Evolutionary conservation across 1,140 invertebrate genomes (phyloP).

Genomic region (Heterodera schachtii): DNA sequence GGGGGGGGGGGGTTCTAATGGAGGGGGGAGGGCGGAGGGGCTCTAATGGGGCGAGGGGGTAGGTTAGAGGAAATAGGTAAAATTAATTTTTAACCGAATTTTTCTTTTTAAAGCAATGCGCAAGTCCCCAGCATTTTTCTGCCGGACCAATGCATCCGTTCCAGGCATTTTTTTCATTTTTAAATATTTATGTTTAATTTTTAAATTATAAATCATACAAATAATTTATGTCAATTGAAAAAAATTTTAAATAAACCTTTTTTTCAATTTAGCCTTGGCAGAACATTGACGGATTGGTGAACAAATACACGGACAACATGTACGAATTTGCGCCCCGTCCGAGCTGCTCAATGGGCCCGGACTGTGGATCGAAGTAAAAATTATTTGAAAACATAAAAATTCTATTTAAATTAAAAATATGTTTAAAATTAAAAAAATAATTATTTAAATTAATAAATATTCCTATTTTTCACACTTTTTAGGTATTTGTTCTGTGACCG

Average conservation of each 20-base stretch:
- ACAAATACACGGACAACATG: slow-evolving; percentile 65
- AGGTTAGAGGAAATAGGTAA: too few relatives aligned
- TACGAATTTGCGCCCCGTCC: slow-evolving; percentile 60
- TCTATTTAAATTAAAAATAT: too few relatives aligned
- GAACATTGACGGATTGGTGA: slow-evolving; percentile 55
- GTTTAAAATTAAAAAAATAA: too few relatives aligned
- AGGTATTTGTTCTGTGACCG: slow-evolving; percentile 61
- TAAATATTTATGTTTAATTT: slow-evolving; percentile 47
- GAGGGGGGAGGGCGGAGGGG: too few relatives aligned
- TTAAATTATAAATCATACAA: too few relatives aligned
- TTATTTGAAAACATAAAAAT: not conserved
- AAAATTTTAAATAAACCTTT: too few relatives aligned
- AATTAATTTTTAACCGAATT: not conserved
- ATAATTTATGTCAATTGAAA: too few relatives aligned
- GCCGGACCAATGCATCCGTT: slow-evolving; percentile 61
- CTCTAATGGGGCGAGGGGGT: too few relatives aligned
- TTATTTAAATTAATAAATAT: too few relatives aligned
- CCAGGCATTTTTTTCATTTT: slow-evolving; percentile 28
- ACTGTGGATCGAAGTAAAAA: slow-evolving; percentile 72
- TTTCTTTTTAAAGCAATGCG: slow-evolving; percentile 40
- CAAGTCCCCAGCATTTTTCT: slow-evolving; percentile 61
- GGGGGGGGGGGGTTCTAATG: too few relatives aligned
- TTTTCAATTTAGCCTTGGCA: slow-evolving; percentile 29
- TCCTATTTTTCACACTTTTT: not conserved
- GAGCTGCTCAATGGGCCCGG: slow-evolving; percentile 77